Evolutionary conservation across 2,113 vertebrate species (phyloP).

Genomic region (Planiliza haematocheilus): DNA sequence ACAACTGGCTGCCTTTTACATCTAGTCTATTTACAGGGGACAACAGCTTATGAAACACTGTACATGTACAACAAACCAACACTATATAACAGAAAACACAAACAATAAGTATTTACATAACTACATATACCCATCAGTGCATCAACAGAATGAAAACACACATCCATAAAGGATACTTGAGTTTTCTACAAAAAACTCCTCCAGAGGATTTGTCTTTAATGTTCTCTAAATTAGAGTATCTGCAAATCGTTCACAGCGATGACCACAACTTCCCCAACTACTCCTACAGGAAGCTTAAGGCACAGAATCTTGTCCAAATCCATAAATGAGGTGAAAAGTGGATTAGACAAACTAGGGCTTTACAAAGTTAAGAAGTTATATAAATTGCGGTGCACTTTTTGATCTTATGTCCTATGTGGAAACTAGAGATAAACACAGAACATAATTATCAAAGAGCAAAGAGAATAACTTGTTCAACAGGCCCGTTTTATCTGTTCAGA

Average conservation of each 20-base stretch:
- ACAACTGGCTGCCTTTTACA: too few relatives aligned
- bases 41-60: too few relatives aligned
- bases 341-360: slow-evolving; percentile 18
- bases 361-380: slow-evolving; percentile 7
- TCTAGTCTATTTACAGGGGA: too few relatives aligned
- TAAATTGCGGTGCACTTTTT: background rate
- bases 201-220: background rate
- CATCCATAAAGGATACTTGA: too few relatives aligned
- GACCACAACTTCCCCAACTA: slow-evolving; percentile 25
- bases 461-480: too few relatives aligned
- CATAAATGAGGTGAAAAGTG: slow-evolving; percentile 22
- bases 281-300: slow-evolving; percentile 46
- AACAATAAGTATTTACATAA: too few relatives aligned
- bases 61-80: too few relatives aligned
- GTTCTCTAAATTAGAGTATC: background rate
- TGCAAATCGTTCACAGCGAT: slow-evolving; percentile 11
- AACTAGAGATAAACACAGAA: background rate
- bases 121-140: too few relatives aligned
- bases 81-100: too few relatives aligned
- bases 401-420: too few relatives aligned
- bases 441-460: background rate
- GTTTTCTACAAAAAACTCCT: background rate
- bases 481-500: too few relatives aligned
- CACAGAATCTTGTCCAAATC: slow-evolving; percentile 12
- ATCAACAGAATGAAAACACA: too few relatives aligned